Evolutionary conservation across 1,140 invertebrate species (phyloP), one percentile per base, ranked within the genome.

Genomic region (Drosophila ercepeae): DNA sequence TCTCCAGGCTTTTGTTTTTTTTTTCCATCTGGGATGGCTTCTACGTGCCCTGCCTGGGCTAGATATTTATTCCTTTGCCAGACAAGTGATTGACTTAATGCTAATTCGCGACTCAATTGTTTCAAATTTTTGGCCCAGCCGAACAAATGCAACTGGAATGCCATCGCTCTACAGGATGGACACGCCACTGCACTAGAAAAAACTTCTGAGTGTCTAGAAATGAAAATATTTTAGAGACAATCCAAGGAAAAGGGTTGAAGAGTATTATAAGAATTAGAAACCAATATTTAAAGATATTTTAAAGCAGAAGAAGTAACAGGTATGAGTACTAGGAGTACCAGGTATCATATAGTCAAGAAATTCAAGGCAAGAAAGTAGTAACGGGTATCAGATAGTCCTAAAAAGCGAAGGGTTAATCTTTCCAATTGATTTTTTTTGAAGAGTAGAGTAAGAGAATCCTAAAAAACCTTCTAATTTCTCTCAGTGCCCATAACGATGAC

Each of bases 61-160:
- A 57, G 48, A 65, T 64, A 74, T 65, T 67, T 27, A 44, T 32
- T 65, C 32, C 58, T 25, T 46, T 46, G 69, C 69, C 61, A 72
- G 68, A 61, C 69, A 51, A 72, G 69, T 72, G 69, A 72, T 72
- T 72, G 69, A 72, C 69, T 72, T 72, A 72, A 72, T 72, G 69
- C 69, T 72, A 72, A 72, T 72, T 72, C 69, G 69, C 68, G 68
- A 72, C 69, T 72, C 68, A 72, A 72, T 72, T 72, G 69, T 72
- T 72, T 72, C 68, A 61, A 72, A 72, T 72, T 72, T 67, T 72
- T 72, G 69, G 55, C 50, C 69, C 49, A 58, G 41, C 16, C 54
- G 51, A 34, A 72, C 44, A 72, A 72, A 49, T 54, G 57, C 69
- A 72, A 69, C 68, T 49, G 27, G 55, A 49, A 67, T 50, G 41